Evolutionary conservation across 2,888 invertebrate species (phyloP), one percentile per base, ranked within the genome.

Genomic region (Cenopis cana): DNA sequence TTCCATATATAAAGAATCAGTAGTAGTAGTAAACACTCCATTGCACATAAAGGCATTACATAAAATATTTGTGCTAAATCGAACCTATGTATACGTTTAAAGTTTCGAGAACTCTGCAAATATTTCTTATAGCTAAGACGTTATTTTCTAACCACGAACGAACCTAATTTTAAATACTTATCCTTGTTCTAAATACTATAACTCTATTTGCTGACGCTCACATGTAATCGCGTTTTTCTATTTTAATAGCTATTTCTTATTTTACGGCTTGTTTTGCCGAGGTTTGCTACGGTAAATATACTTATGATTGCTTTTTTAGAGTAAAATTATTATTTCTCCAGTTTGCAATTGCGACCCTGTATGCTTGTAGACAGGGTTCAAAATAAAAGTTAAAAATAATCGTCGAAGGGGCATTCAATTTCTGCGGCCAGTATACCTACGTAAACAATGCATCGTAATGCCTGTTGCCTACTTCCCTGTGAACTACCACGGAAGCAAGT

Each of bases 401-500:
- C 54, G 29, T 14, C 29, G 24, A 60, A 29, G 60, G 10, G 10
- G 11, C 29, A 61, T 29, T 12, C 17, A 17, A 61, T 17, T 49
- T 56, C n/a, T 61, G 61, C 18, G 29, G n/a, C 49, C 49, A 29
- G 11, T 24, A 17, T 33, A n/a, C 24, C 29, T 61, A n/a, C 24
- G 49, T 61, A 61, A 49, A 49, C 61, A 61, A 49, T 33, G 12
- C 49, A 33, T 11, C 46, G 24, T 24, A 14, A 41, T 41, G 41
- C 41, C 41, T 41, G 11, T 14, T 41, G 41, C 12, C 29, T 56
- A 33, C 36, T 36, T 36, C n/a, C 17, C 11, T 36, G n/a, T 36
- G 17, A 50, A 50, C 61, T 61, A 61, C n/a, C 56, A 10, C 12
- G 59, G 38, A 60, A 46, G 41, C 41, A 9, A 33, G n/a, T 33